These are phyloP conservation scores for Urocitellus parryii DNA, from an alignment of 2,113 vertebrate genomes.

Conservation along the genomic window DNA sequence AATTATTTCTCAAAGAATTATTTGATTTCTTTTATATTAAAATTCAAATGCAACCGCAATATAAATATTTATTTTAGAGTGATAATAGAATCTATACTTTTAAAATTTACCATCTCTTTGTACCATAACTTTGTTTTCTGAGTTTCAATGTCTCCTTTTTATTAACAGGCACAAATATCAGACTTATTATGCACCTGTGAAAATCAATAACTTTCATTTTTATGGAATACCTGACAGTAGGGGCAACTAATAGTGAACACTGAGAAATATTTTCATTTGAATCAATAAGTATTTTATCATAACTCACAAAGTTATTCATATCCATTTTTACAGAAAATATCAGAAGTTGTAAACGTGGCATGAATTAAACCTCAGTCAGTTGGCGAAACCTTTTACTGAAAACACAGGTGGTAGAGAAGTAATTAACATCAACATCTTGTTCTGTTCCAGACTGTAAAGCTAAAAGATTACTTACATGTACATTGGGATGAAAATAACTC, in stretches of 20 bases:
- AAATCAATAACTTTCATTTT: background rate
- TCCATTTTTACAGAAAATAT: background rate
- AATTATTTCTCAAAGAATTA: background rate
- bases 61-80: background rate
- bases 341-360: background rate
- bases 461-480: conserved; percentile 44
- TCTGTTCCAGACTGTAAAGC: conserved; percentile 51
- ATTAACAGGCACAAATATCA: background rate
- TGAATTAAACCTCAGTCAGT: conserved; percentile 57
- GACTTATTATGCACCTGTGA: background rate
- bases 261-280: conserved; percentile 46
- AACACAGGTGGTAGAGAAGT: conserved; percentile 66
- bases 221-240: background rate
- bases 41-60: background rate
- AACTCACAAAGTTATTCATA: background rate
- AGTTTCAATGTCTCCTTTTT: background rate
- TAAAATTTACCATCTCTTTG: background rate
- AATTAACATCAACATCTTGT: conserved; percentile 64
- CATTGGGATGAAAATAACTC: conserved; percentile 41
- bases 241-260: background rate
- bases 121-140: background rate
- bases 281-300: conserved; percentile 51
- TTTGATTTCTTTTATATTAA: background rate
- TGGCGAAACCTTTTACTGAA: conserved; percentile 53
- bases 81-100: background rate